Evolutionary conservation across 2,797 vertebrate species (phyloP).

Genomic region (Hylomyscus alleni): DNA sequence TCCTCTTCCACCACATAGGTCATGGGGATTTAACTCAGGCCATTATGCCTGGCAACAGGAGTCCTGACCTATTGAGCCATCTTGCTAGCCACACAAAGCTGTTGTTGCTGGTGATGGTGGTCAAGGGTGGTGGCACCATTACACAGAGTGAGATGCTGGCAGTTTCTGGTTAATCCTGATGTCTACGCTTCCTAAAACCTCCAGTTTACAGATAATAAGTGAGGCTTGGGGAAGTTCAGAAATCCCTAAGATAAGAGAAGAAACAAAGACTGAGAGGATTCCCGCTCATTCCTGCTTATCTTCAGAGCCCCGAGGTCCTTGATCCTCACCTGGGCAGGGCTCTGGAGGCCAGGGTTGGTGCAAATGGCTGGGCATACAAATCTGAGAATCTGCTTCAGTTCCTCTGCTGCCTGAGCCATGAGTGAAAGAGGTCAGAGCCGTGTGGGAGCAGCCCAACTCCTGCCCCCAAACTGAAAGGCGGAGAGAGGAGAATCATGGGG

Average conservation of each 20-base stretch:
- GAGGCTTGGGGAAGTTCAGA: neutral
- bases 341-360: neutral
- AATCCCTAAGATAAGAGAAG: neutral
- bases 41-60: neutral
- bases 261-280: neutral
- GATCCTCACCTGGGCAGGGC: neutral
- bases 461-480: neutral
- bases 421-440: neutral
- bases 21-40: neutral
- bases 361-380: neutral
- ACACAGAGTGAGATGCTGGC: neutral
- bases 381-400: neutral
- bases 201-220: neutral
- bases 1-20: neutral
- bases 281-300: neutral
- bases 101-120: neutral
- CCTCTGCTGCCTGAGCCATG: neutral
- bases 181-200: neutral
- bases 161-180: neutral
- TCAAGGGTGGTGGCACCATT: no score
- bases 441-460: neutral
- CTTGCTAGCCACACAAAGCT: neutral
- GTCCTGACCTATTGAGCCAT: neutral
- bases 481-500: neutral
- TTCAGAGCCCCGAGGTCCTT: neutral